Percentiles rank a stretch among this genome's conserved stretches.
phyloP scores from a whole-genome alignment of 2,888 invertebrate genomes.

The Caprella mutica region DNA sequence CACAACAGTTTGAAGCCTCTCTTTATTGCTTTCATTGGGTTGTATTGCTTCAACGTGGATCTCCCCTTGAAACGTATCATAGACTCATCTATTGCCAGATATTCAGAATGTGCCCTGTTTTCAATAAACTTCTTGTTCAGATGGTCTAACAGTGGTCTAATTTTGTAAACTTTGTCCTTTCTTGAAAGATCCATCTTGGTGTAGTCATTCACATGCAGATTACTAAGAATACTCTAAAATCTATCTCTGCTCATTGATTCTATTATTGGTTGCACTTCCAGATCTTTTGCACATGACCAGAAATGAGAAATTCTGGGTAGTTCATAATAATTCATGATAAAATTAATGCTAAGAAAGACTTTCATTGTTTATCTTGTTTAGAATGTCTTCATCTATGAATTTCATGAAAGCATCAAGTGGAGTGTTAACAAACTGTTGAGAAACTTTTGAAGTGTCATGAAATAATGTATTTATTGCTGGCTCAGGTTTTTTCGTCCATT shows the following conservation, averaged over 20 bases:
- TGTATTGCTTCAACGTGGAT: conserved; percentile 14
- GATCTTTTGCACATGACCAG: neutral
- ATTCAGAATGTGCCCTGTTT: neutral
- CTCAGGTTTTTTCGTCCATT: no score
- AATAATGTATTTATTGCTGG: no score
- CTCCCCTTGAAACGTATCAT: conserved; percentile 37
- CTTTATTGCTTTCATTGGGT: conserved; percentile 36
- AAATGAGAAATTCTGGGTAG: neutral
- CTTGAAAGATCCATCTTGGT: neutral
- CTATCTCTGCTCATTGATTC: neutral
- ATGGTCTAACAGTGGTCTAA: neutral
- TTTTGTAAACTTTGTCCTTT: conserved; percentile 1
- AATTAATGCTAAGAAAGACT: neutral
- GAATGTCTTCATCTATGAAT: no score
- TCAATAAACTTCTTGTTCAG: neutral
- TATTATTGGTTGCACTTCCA: neutral
- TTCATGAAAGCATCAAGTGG: no score
- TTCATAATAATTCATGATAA: neutral
- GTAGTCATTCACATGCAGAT: conserved; percentile 6
- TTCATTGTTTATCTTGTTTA: no score
- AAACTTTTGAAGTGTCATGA: no score
- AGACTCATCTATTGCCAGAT: conserved; percentile 25
- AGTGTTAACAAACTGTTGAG: no score
- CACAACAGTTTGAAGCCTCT: conserved; percentile 36
- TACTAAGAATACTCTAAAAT: neutral